These are phyloP conservation scores for Capreolus pygargus DNA, from an alignment of 2,113 vertebrate genomes.

Conservation along the genomic window DNA sequence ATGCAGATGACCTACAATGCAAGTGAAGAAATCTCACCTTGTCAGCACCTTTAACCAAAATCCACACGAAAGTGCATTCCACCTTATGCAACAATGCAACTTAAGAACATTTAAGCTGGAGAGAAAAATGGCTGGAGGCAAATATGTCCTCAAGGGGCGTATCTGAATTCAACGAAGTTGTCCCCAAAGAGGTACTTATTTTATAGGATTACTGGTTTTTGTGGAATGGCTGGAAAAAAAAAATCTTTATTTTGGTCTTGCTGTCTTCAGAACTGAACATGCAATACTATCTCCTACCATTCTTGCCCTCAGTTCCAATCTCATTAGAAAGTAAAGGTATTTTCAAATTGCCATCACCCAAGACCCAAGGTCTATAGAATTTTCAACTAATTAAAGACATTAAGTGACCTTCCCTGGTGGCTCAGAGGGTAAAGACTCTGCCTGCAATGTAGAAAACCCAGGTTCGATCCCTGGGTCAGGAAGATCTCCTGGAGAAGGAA, in stretches of 20 bases:
- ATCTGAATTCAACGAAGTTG: not conserved
- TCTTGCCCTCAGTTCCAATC: not conserved
- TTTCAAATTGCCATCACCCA: constrained; percentile 5
- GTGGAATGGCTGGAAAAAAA: not conserved
- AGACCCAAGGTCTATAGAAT: not conserved
- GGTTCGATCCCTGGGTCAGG: not conserved
- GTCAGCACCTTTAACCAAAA: not conserved
- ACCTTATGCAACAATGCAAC: not conserved
- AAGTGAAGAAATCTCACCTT: not conserved
- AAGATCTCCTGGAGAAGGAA: not conserved
- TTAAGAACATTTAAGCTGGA: not conserved
- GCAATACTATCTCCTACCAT: not conserved
- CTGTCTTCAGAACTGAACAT: not conserved
- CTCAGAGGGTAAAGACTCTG: not conserved
- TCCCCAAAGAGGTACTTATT: not conserved
- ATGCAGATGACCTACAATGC: not conserved
- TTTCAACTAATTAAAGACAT: not conserved
- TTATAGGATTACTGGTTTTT: not conserved
- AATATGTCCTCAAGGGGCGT: not conserved
- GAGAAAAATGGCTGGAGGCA: not conserved
- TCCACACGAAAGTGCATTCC: not conserved
- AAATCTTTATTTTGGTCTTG: not conserved
- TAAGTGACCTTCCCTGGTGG: not conserved
- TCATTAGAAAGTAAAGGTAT: constrained; percentile 21
- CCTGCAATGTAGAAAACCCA: not conserved